A percentile compares a stretch with the other conserved stretches of the same genome.
These are phyloP conservation scores for Urechis unicinctus DNA, from an alignment of 2,888 invertebrate species.

Conservation along the genomic window DNA sequence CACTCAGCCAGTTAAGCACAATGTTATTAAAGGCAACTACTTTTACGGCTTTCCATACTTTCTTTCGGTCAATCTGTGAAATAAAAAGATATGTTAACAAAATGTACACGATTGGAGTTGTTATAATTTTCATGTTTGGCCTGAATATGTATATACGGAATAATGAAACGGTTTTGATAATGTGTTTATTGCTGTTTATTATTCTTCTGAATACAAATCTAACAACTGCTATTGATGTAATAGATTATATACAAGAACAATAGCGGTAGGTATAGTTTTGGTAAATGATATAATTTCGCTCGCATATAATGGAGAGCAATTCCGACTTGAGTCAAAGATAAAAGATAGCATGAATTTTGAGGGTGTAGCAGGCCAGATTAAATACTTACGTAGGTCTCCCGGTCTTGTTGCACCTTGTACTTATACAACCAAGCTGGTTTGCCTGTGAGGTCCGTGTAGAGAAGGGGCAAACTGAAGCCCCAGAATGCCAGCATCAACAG, in stretches of 20 bases:
- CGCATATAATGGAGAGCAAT: not conserved
- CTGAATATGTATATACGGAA: not conserved
- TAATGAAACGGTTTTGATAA: not conserved
- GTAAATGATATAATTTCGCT: not conserved
- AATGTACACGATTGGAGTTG: too few species aligned
- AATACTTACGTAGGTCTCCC: not conserved
- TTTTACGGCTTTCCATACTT: conserved; percentile 6
- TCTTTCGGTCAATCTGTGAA: conserved; percentile 8
- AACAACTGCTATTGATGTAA: too few species aligned
- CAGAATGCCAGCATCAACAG: not conserved
- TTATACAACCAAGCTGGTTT: conserved; percentile 3
- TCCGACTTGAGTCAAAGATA: not conserved
- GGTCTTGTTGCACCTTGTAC: conserved; percentile 8
- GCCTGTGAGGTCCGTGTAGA: conserved; percentile 6
- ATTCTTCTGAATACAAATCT: not conserved
- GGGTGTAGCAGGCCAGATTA: not conserved
- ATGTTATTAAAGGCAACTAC: conserved; percentile 5
- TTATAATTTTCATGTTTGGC: too few species aligned
- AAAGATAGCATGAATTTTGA: not conserved
- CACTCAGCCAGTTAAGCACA: conserved; percentile 1
- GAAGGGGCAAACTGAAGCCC: not conserved
- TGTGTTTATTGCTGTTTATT: not conserved
- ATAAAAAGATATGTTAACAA: not conserved
- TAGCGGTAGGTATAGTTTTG: not conserved
- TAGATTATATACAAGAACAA: too few species aligned